phyloP scores from a whole-genome alignment of 2,113 vertebrate genomes.

The Budorcas taxicolor region DNA sequence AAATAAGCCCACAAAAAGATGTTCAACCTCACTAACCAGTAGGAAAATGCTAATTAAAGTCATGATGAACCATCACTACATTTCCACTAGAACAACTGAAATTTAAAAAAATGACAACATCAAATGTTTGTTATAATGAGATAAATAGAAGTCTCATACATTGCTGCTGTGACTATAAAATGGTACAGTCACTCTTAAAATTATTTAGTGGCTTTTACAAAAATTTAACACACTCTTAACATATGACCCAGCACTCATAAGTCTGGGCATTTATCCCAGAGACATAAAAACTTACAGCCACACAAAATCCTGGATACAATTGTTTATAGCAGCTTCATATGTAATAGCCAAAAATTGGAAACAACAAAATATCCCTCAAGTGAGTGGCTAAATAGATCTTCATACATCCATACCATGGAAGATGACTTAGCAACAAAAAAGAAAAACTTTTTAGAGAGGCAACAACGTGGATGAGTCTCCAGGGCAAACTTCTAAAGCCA shows the following conservation, averaged over 20 bases:
- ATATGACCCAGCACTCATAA: not conserved
- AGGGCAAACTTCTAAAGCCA: not conserved
- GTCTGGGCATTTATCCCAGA: not conserved
- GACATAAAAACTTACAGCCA: not conserved
- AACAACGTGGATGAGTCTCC: not conserved
- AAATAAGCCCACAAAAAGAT: not conserved
- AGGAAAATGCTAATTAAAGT: not conserved
- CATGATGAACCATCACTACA: not conserved
- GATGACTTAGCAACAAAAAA: not conserved
- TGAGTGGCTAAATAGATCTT: not conserved
- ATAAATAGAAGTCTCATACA: not conserved
- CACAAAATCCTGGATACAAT: not conserved
- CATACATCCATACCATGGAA: not conserved
- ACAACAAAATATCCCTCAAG: not conserved
- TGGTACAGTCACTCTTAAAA: not conserved
- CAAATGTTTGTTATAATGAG: not conserved
- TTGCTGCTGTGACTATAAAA: not conserved
- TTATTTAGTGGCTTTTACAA: not conserved
- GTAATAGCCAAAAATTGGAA: not conserved
- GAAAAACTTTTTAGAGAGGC: not conserved
- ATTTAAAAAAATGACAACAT: not conserved
- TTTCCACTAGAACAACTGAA: not conserved
- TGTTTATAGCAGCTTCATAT: not conserved
- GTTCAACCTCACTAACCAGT: not conserved
- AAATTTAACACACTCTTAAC: not conserved